Base-by-base conservation (phyloP, 2,888 invertebrate genomes). In the Branchellion lobata region DNA sequence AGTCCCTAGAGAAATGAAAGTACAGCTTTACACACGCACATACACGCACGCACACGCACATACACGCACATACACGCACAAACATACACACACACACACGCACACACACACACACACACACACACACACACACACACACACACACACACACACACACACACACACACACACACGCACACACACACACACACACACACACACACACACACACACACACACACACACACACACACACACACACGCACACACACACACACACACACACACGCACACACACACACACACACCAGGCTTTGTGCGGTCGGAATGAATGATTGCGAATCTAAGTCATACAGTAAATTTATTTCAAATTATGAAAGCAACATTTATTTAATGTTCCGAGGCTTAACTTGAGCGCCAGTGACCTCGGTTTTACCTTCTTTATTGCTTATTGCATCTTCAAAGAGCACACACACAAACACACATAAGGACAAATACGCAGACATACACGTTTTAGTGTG, bases 11-110 rank as follows among this genome's bases (percentile, higher is more conserved):
- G 5, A 27, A 3, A 29, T 21, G 8, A 11, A 40, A 34, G n/a
- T 40, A 73, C 27, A 36, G 18, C 5, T 47, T 5, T 31, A 36
- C 34, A 47, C 51, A 40, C 18, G n/a, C 40, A 36, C 72, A 34
- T 36, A 36, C 24, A 74, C 51, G 14, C 51, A 74, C 51, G 47
- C 51, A 74, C 51, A 74, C 14, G 31, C 14, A 74, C 74, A 74
- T 47, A 40, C 72, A 72, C 33, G 33, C 29, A 33, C 33, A 34
- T 27, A 68, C 18, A 3, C 33, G 33, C 33, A 34, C 21, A 31
- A 21, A 72, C 18, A 36, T 14, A 24, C 18, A 31, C 2, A 36
- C 24, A 18, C 11, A 72, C n/a, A n/a, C 11, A 14, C n/a, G n/a
- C 8, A 65, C n/a, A 65, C 24, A 65, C 65, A 65, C 11, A 65